phyloP scores from a whole-genome alignment of 2,888 invertebrate genomes.

The Macaria notata region DNA sequence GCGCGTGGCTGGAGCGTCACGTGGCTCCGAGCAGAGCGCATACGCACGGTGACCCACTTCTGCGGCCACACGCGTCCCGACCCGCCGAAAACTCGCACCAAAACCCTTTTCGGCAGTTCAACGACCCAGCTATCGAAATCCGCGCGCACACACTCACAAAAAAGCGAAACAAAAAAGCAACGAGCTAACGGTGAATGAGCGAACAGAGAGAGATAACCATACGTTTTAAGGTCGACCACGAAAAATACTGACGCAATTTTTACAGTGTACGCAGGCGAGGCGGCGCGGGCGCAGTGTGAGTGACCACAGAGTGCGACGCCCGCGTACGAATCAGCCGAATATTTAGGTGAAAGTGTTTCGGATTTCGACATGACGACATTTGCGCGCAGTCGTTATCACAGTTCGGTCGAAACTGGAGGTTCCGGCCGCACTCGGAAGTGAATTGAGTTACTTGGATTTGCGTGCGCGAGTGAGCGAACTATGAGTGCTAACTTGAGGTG shows the following conservation, averaged over 20 bases:
- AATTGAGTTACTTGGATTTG: constrained; percentile 46
- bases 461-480: constrained; percentile 66
- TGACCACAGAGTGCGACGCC: constrained; percentile 80
- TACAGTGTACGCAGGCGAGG: constrained; percentile 79
- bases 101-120: constrained; percentile 78
- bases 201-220: constrained; percentile 77
- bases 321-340: constrained; percentile 82
- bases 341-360: constrained; percentile 83
- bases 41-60: constrained; percentile 74
- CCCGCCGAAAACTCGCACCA: constrained; percentile 46
- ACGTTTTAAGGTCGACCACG: constrained; percentile 79
- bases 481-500: constrained; percentile 55
- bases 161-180: constrained; percentile 71
- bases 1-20: constrained; percentile 32
- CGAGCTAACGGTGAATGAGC: constrained; percentile 69
- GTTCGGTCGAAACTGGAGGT: constrained; percentile 82
- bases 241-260: constrained; percentile 82
- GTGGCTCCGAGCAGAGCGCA: constrained; percentile 63
- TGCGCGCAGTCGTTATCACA: constrained; percentile 82
- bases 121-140: constrained; percentile 80
- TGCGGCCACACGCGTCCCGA: constrained; percentile 58
- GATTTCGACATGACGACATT: constrained; percentile 83
- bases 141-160: constrained; percentile 78
- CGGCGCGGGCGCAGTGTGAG: constrained; percentile 68
- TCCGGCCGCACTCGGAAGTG: constrained; percentile 66